phyloP scores from a whole-genome alignment of 2,797 vertebrate genomes.

The Aeoliscus strigatus region DNA sequence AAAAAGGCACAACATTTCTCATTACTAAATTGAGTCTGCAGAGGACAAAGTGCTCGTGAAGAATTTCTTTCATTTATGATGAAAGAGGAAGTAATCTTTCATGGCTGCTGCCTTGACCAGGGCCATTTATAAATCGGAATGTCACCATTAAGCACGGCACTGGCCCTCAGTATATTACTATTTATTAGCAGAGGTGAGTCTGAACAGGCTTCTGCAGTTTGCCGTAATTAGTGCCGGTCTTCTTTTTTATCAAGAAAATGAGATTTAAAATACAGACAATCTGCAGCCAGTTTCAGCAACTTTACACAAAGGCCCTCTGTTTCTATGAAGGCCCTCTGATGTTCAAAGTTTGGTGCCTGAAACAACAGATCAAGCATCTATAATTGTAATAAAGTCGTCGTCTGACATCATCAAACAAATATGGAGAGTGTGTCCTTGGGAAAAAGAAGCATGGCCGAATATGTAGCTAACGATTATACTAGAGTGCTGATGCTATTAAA shows the following conservation, averaged over 20 bases:
- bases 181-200: conserved; percentile 58
- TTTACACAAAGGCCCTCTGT: conserved; percentile 19
- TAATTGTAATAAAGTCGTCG: conserved; percentile 27
- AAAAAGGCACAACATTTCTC: conserved; percentile 68
- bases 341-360: conserved; percentile 30
- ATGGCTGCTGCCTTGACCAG: conserved; percentile 65
- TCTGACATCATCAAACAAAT: conserved; percentile 40
- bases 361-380: conserved; percentile 28
- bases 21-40: conserved; percentile 80
- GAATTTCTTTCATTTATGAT: conserved; percentile 72
- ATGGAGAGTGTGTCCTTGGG: conserved; percentile 52
- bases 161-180: conserved; percentile 51
- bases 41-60: conserved; percentile 71
- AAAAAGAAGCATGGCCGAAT: conserved; percentile 68
- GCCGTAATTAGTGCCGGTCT: conserved; percentile 58
- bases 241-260: conserved; percentile 55
- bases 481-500: conserved; percentile 46
- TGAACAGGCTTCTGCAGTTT: conserved; percentile 60
- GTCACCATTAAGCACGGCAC: conserved; percentile 61
- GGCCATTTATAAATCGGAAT: conserved; percentile 75
- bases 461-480: conserved; percentile 60
- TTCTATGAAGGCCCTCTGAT: conserved; percentile 29
- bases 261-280: conserved; percentile 37
- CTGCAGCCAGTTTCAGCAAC: conserved; percentile 36
- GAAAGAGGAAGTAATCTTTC: conserved; percentile 75